Evolutionary conservation across 2,113 vertebrate species (phyloP), one percentile per base, ranked within the genome.

Genomic region (Gavia stellata): DNA sequence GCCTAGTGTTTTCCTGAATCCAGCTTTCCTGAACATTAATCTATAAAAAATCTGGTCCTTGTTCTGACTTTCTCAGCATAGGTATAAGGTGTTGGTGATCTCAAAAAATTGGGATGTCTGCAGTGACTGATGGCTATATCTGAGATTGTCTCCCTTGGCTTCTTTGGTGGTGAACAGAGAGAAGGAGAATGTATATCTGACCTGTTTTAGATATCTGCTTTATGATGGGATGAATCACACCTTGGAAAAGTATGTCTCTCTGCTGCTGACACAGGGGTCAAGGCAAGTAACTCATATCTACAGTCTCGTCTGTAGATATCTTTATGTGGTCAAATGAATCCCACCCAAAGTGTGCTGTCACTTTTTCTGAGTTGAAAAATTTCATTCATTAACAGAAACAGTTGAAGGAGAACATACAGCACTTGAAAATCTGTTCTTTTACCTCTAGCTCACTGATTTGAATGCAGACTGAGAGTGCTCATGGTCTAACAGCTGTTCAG

Each of bases 401-500:
- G 42, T 9, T 66, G 72, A 93, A 94, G 34, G 53, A 94, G 50
- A 86, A 67, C 20, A 74, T 8, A 31, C 3, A 62, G 16, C 47
- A 62, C 52, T n/a, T 36, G 36, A 55, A 91, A 96, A 90, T 75
- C 53, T 83, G 52, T 45, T 85, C 56, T 75, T 68, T 89, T 94
- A 96, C 78, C 84, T 90, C 87, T 82, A 86, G 45, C 74, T 90
- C 62, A 50, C 62, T 83, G 81, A 85, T 82, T 68, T 93, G 78
- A 93, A 94, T 80, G 71, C 58, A 86, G 74, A 52, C 58, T 58
- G 58, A 71, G 90, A 88, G 34, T 25, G 49, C 52, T 93, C 66
- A 58, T 2, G 28, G 62, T 70, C 81, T 92, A 92, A 83, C 90
- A 94, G 93, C 90, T 96, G 87, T 94, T 93, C 62, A 55, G 90